Percentiles rank a stretch among this genome's conserved stretches.
Evolutionary conservation across 2,797 vertebrate genomes (phyloP).

Genomic region (Aplochiton taeniatus): DNA sequence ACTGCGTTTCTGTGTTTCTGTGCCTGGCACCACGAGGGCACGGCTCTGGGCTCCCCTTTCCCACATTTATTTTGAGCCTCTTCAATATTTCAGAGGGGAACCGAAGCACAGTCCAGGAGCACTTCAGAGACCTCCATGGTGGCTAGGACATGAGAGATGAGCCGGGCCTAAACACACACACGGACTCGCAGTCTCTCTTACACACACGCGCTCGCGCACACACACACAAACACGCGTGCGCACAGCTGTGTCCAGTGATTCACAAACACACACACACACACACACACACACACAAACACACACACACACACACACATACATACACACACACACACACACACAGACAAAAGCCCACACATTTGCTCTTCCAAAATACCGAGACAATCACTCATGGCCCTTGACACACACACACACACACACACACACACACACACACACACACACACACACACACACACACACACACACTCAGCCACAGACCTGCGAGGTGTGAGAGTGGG

Average conservation of each 20-base stretch:
- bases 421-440: conserved; percentile 32
- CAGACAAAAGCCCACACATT: no score
- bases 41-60: conserved; percentile 27
- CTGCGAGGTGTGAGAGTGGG: conserved; percentile 55
- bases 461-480: conserved; percentile 43
- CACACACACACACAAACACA: conserved; percentile 33
- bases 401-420: conserved; percentile 33
- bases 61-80: conserved; percentile 66
- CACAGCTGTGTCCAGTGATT: not conserved
- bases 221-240: conserved; percentile 35
- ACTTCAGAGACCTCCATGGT: conserved; percentile 61
- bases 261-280: conserved; percentile 32
- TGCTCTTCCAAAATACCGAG: no score
- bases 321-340: conserved; percentile 20
- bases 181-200: conserved; percentile 22
- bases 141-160: conserved; percentile 48
- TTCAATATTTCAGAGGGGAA: conserved; percentile 70
- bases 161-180: conserved; percentile 25
- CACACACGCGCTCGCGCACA: conserved; percentile 19
- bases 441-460: conserved; percentile 13
- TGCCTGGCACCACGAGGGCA: not conserved
- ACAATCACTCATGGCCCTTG: no score
- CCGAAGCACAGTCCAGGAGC: conserved; percentile 60
- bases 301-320: not conserved
- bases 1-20: not conserved